Percentiles rank a stretch among this genome's conserved stretches.
phyloP scores from a whole-genome alignment of 1,140 invertebrate species.

The Macrosteles quadrilineatus region DNA sequence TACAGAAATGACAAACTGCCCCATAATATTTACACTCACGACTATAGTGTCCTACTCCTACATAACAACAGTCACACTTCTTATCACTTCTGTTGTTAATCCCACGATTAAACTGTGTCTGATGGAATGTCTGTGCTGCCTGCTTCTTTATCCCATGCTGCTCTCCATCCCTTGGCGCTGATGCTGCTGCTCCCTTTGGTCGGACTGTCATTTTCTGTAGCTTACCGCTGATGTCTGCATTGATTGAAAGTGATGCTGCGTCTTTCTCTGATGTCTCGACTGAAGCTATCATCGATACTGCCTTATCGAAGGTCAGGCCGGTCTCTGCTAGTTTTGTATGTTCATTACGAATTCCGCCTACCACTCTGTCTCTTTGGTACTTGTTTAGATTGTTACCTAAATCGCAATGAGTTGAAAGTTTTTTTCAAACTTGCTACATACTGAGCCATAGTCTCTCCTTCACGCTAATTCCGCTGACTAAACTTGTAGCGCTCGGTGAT shows the following conservation, averaged over 20 bases:
- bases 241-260: no score
- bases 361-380: not conserved
- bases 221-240: no score
- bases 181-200: no score
- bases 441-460: not conserved
- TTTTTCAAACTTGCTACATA: not conserved
- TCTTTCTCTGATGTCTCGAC: not conserved
- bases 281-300: not conserved
- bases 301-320: not conserved
- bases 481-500: not conserved
- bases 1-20: no score
- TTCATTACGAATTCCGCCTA: not conserved
- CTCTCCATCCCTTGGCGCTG: no score
- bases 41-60: no score
- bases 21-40: no score
- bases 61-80: not conserved
- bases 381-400: no score
- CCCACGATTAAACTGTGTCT: not conserved
- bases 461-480: not conserved
- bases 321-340: not conserved
- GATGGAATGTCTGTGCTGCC: no score
- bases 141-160: no score
- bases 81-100: not conserved
- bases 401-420: not conserved
- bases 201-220: not conserved